Conservation (phyloP, 2,888 invertebrate genomes). For the Diplolepis rosae region DNA sequence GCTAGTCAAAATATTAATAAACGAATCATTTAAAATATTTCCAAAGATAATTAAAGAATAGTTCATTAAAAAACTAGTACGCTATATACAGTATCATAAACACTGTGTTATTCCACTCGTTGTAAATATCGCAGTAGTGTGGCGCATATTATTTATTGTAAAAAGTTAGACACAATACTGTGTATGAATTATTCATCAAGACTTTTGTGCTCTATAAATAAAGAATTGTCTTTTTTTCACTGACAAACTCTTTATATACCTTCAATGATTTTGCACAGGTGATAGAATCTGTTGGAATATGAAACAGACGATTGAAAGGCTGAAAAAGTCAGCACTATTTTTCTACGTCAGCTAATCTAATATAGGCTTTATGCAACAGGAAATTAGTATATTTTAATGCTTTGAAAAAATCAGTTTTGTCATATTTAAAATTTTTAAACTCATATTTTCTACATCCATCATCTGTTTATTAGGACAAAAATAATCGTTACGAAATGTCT, state of each 20-base stretch:
- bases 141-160: background rate
- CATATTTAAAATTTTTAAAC: too few species aligned
- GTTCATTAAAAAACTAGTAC: too few species aligned
- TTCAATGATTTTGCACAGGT: background rate
- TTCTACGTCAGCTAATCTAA: background rate
- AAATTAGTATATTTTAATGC: too few species aligned
- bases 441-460: too few species aligned
- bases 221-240: background rate
- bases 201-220: background rate
- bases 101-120: too few species aligned
- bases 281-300: background rate
- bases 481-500: background rate
- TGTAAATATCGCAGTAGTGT: too few species aligned
- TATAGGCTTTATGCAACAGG: background rate
- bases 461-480: background rate
- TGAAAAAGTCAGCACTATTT: background rate
- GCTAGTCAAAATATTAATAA: too few species aligned
- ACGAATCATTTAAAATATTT: too few species aligned
- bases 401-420: too few species aligned
- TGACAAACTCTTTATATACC: background rate
- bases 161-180: background rate
- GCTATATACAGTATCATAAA: too few species aligned
- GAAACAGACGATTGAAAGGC: background rate
- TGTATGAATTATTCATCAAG: background rate
- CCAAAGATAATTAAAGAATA: too few species aligned